Evolutionary conservation across 2,797 vertebrate species (phyloP), one percentile per base, ranked within the genome.

Genomic region (Bradypodion pumilum): DNA sequence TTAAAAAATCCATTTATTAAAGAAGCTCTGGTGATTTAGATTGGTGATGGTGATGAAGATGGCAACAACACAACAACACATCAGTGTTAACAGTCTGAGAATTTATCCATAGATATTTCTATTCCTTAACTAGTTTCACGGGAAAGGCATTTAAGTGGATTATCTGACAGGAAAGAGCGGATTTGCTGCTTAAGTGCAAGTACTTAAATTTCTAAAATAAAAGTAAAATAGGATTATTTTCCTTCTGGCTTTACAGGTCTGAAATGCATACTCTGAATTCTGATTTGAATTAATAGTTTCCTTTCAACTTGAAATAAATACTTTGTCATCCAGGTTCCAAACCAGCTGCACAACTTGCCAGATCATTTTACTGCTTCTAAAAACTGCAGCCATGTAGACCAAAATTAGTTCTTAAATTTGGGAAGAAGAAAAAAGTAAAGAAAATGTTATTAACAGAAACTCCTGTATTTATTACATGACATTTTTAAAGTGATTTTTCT

Each of bases 191-290:
- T 78, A 80, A 82, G 77, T 9, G 35, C 84, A 23, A 81, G 35
- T 62, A 83, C 69, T 82, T 86, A 80, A 82, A 85, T 82, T 2
- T 81, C 83, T 87, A 73, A 83, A 87, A 77, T 87, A 12, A 75
- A 89, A 87, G 78, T 60, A 75, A 91, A 68, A 81, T 66, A 82
- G 74, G 62, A 25, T 62, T 72, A 74, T 68, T 91, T 25, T 65
- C 59, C 23, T 62, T 23, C 42, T 75, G 81, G 15, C 32, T 68
- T 40, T 40, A 32, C 37, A 12, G 44, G 46, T 44, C 27, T 69
- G 35, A 76, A 83, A 56, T 40, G 44, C 73, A 75, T 40, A 37
- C 44, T 42, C 4, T 40, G 13, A 56, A 65, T 74, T 74, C 25
- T 82, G 60, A 42, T 5, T 83, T 69, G 65, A 46, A 68, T 68